These are phyloP conservation scores for Hymenochirus boettgeri DNA, from an alignment of 2,113 vertebrate species.

Conservation along the genomic window DNA sequence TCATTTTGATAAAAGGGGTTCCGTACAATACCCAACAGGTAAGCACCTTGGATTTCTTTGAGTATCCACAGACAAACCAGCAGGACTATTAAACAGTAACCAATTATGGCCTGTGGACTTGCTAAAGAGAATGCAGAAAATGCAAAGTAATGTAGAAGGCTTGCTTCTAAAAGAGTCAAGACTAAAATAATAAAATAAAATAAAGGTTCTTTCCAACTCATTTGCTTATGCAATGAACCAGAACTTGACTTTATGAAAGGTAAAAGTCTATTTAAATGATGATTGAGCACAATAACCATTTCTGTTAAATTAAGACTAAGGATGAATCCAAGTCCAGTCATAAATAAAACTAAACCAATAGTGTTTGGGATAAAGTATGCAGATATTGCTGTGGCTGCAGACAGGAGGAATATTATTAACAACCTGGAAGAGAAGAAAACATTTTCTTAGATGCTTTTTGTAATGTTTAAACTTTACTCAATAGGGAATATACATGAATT, in stretches of 20 bases:
- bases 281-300: slow-evolving; percentile 62
- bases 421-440: slow-evolving; percentile 71
- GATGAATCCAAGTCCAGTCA: slow-evolving; percentile 84
- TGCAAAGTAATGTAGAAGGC: slow-evolving; percentile 76
- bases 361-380: slow-evolving; percentile 89
- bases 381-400: slow-evolving; percentile 70
- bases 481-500: no score
- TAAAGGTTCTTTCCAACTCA: slow-evolving; percentile 71
- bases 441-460: no score
- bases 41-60: slow-evolving; percentile 85
- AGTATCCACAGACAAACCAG: slow-evolving; percentile 74
- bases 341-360: slow-evolving; percentile 83
- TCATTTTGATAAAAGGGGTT: slow-evolving; percentile 92
- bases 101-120: slow-evolving; percentile 69
- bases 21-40: slow-evolving; percentile 81
- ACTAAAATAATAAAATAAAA: slow-evolving; percentile 68
- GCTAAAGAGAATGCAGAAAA: slow-evolving; percentile 55
- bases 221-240: slow-evolving; percentile 57
- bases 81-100: slow-evolving; percentile 78
- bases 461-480: no score
- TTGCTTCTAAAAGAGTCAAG: slow-evolving; percentile 72
- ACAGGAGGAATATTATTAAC: slow-evolving; percentile 82
- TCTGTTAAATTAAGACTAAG: slow-evolving; percentile 88
- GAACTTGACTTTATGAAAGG: slow-evolving; percentile 49
- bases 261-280: slow-evolving; percentile 51